Conservation (phyloP, 1,140 invertebrate species). For the Listronotus oregonensis region DNA sequence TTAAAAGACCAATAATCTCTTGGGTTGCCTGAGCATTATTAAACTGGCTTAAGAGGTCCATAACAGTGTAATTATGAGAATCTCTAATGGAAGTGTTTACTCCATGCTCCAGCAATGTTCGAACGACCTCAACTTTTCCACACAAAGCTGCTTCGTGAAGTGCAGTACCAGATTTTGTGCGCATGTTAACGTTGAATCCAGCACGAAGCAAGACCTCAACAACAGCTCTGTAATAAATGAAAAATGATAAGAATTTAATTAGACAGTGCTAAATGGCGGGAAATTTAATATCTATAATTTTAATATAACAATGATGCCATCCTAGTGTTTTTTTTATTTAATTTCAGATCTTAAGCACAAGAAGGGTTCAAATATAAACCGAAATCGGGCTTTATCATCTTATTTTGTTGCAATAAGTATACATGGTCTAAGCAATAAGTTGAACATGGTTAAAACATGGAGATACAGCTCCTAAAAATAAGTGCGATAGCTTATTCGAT, state of each 20-base stretch:
- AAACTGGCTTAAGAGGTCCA: conserved; percentile 85
- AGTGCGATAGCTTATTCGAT: no score
- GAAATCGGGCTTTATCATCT: no score
- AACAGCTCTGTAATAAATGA: conserved; percentile 68
- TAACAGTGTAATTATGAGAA: conserved; percentile 79
- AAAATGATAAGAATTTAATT: not conserved
- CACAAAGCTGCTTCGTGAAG: conserved; percentile 94
- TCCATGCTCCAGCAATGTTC: conserved; percentile 79
- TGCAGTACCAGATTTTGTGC: conserved; percentile 87
- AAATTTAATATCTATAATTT: no score
- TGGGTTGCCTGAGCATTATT: conserved; percentile 83
- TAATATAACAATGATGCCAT: no score
- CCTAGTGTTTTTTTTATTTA: no score
- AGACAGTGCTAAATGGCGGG: no score
- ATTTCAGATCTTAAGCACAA: no score
- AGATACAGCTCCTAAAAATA: no score
- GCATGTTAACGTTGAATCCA: conserved; percentile 87
- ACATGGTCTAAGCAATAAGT: no score
- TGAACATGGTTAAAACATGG: no score
- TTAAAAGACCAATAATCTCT: conserved; percentile 81
- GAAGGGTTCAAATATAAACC: no score
- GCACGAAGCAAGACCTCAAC: conserved; percentile 81
- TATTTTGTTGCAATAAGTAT: no score
- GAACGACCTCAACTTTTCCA: conserved; percentile 90
- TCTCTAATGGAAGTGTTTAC: conserved; percentile 82